phyloP scores from a whole-genome alignment of 2,888 invertebrate species.

The Hemaris fuciformis region DNA sequence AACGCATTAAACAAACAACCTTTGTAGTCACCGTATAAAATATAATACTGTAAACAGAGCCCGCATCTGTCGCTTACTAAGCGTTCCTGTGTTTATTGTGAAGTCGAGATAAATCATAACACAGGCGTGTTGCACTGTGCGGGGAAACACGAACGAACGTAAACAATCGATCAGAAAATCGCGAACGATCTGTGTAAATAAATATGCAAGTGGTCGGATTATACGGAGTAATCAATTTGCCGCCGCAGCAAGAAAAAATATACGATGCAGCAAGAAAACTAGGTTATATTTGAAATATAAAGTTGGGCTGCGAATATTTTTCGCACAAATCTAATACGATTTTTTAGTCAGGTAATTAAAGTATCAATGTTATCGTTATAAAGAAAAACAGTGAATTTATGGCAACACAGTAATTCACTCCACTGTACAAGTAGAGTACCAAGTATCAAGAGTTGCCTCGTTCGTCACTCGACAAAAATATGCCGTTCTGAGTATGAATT shows the following conservation, averaged over 20 bases:
- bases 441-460: no score
- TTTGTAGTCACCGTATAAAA: slow-evolving; percentile 1
- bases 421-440: no score
- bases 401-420: no score
- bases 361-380: no score
- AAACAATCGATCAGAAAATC: neutral
- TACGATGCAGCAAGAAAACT: neutral
- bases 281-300: neutral
- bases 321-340: no score
- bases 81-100: neutral
- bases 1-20: neutral
- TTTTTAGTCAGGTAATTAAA: no score
- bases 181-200: neutral
- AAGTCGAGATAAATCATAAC: slow-evolving; percentile 1
- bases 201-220: neutral
- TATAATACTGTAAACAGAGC: neutral
- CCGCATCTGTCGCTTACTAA: slow-evolving; percentile 2
- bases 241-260: neutral
- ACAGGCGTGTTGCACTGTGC: no score
- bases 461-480: no score
- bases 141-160: neutral
- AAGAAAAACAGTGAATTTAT: no score
- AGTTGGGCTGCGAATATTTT: no score
- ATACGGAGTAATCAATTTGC: neutral
- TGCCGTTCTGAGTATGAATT: no score